Evolutionary conservation across 2,888 invertebrate species (phyloP).

Genomic region (Amphipyra tragopoginis): DNA sequence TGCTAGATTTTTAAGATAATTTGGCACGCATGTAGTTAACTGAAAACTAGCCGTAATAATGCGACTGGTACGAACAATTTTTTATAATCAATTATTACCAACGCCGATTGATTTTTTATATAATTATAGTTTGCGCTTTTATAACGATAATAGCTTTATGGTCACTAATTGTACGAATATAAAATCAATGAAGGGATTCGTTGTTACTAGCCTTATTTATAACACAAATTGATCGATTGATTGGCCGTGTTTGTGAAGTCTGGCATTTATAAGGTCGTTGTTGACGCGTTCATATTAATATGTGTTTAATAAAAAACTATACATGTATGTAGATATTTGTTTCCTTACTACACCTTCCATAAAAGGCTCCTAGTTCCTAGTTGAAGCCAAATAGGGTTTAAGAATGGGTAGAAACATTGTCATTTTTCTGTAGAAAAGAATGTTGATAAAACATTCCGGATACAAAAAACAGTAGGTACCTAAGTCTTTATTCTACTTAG

Average conservation of each 20-base stretch:
- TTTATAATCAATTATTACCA: constrained; percentile 6
- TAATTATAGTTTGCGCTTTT: constrained; percentile 2
- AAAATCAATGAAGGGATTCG: neutral
- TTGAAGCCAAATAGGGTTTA: no score
- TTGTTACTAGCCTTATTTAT: constrained; percentile 2
- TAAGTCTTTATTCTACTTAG: no score
- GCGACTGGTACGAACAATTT: neutral
- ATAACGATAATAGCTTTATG: constrained; percentile 32
- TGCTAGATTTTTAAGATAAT: no score
- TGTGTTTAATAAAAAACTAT: constrained; percentile 10
- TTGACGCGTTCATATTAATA: neutral
- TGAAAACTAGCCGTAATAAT: neutral
- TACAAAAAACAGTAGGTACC: no score
- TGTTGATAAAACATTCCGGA: no score
- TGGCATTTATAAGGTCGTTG: constrained; percentile 12
- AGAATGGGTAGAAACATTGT: no score
- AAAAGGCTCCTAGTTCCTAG: no score
- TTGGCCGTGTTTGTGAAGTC: constrained; percentile 8
- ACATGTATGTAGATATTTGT: neutral
- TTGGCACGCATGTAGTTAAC: no score
- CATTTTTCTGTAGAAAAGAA: no score
- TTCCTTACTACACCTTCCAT: constrained; percentile 6
- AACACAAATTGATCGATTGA: constrained; percentile 9
- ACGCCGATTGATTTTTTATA: constrained; percentile 23
- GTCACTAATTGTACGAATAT: constrained; percentile 23